Evolutionary conservation across 30 jellyfish, hydroid and myxozoan species (phyloP).

Genomic region (Sanderia malayensis): DNA sequence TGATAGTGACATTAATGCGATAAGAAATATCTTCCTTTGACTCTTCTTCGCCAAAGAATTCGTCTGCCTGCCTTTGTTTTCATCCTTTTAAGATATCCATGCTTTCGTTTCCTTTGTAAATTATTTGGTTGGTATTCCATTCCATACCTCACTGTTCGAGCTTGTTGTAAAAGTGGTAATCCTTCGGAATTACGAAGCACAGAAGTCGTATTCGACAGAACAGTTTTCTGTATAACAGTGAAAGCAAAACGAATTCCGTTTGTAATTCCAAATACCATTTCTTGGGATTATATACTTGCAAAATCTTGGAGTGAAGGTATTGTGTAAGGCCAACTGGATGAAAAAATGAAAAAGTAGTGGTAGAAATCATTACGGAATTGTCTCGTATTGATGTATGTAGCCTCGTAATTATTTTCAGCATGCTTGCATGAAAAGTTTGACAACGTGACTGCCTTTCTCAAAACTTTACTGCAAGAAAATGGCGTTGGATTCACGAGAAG

Average conservation of each 20-base stretch:
- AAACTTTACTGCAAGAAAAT: neutral
- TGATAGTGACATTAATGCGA: constrained; percentile 63
- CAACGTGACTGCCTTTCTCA: constrained; percentile 13
- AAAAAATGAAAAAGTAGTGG: no score
- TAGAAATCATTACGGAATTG: neutral
- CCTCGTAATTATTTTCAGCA: neutral
- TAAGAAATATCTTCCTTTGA: constrained; percentile 72
- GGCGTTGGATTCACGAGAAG: constrained; percentile 46
- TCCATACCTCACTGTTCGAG: constrained; percentile 78
- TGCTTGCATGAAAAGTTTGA: neutral
- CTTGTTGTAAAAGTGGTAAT: constrained; percentile 25
- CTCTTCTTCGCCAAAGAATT: constrained; percentile 63
- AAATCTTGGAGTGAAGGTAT: no score
- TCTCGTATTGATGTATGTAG: neutral
- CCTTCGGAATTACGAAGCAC: neutral
- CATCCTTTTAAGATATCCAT: constrained; percentile 74
- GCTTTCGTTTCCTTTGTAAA: constrained; percentile 76
- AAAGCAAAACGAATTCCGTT: neutral
- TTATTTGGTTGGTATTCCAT: constrained; percentile 98
- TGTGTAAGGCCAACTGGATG: no score
- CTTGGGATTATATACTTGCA: no score
- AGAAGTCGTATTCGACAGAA: neutral
- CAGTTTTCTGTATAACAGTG: neutral
- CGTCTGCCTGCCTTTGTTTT: constrained; percentile 82
- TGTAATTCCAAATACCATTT: constrained; percentile 3